Evolutionary conservation across 2,888 invertebrate genomes (phyloP), one percentile per base, ranked within the genome.

Genomic region (Chouioia cunea): DNA sequence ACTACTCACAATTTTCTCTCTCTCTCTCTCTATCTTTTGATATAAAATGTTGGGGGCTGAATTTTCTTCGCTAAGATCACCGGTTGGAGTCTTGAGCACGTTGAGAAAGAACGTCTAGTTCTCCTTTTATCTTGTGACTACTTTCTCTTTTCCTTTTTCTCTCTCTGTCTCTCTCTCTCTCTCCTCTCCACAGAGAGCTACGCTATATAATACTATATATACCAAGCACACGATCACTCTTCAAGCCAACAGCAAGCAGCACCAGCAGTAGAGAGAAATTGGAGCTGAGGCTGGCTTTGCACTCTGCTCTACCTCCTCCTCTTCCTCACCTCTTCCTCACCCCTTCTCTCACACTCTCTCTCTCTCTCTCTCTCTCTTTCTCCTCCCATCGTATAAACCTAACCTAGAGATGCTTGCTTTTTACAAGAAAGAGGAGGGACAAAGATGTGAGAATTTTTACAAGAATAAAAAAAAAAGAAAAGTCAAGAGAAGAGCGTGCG

Each of bases 271-370:
- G 52, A 20, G 20, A 22, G 10, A 22, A 22, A 22, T 53, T 53
- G 52, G 22, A 22, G 52, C 22, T 53, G 22, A 50, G 50, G 50
- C 16, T 20, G 50, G 10, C n/a, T 16, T 14, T 16, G 47, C 50
- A 50, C 18, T 16, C 48, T 15, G 16, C 57, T 44, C 50, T 14
- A 53, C 59, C 54, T 63, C 54, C 63, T 68, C 68, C 60, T 52
- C 47, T 53, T 60, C 60, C 44, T 43, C 36, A n/a, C n/a, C 12
- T n/a, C 50, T 4, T 4, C 16, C 23, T 23, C n/a, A 16, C 43
- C 16, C 62, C 50, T 36, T 52, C 20, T 10, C 6, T 20, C 52
- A 20, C 23, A 10, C 60, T 65, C 46, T 18, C 27, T 56, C 27
- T 65, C n/a, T 50, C 4, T 6, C 16, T 6, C 50, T 0, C 27